Base-by-base conservation (phyloP, 2,113 vertebrate genomes). In the Phaethornis superciliosus region DNA sequence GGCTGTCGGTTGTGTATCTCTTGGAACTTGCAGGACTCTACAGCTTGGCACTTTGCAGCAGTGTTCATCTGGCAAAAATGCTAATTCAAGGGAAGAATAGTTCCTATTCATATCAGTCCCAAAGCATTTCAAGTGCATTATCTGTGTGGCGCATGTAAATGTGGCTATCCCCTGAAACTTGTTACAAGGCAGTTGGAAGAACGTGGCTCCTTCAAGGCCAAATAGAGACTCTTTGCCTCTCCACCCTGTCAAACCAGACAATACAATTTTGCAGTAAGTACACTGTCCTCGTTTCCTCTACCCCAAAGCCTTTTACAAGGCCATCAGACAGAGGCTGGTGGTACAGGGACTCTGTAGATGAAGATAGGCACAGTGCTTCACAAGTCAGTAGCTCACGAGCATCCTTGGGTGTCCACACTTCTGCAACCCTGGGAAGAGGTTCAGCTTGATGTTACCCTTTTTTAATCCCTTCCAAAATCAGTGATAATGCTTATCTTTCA, bases 11-110 rank as follows among this genome's bases (percentile, higher is more conserved):
- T 76, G 22, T 95, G 55, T 85, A 84, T 97, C 87, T 90, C 83
- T 90, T 94, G 89, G 89, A 97, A 94, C 85, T 95, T 95, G 88
- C 82, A 93, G 82, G 77, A 83, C 93, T 95, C 88, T 77, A 44
- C 81, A 91, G 90, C 88, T 94, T 94, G 96, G 92, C 88, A 87
- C 95, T 97, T 96, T 20, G 6, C 81, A 82, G 92, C 84, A 82
- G 92, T 94, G 95, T 95, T 96, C 93, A 97, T 97, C 89, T 93
- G 94, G 90, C 91, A 97, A 95, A 95, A 97, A 95, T 96, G 86
- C 94, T 97, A 97, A 94, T 97, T 96, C 96, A 95, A 96, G 94
- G 92, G 95, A 96, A 97, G 95, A 97, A 98, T 94, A 86, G 94
- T 95, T 97, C 85, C 94, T 97, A 84, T 97, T 98, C 96, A 93